Evolutionary conservation across 2,113 vertebrate species (phyloP).

Genomic region (Elaphurus davidianus): DNA sequence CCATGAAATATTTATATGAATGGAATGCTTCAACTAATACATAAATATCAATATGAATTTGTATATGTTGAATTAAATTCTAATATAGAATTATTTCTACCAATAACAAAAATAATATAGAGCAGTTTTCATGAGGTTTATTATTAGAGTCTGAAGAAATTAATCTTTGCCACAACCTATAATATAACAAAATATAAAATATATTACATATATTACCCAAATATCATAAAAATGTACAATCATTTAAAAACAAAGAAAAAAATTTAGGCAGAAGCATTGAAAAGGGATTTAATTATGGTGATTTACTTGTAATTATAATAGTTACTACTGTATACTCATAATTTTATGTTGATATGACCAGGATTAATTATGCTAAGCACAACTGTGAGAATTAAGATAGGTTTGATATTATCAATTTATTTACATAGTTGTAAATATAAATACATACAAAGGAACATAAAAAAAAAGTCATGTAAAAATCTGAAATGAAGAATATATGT

Average conservation of each 20-base stretch:
- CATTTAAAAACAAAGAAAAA: background rate
- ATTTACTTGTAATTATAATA: background rate
- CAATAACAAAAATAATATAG: background rate
- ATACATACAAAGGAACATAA: background rate
- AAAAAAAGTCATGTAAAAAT: background rate
- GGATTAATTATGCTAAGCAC: background rate
- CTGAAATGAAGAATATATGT: background rate
- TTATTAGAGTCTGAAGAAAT: background rate
- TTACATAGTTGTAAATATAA: background rate
- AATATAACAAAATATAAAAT: background rate
- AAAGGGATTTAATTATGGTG: background rate
- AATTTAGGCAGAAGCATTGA: background rate
- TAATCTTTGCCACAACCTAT: background rate
- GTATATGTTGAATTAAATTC: background rate
- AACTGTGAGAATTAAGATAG: background rate
- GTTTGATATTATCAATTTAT: background rate
- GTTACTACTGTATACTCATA: background rate
- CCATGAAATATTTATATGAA: background rate
- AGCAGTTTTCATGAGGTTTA: background rate
- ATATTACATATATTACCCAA: background rate
- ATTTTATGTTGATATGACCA: background rate
- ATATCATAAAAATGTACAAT: background rate
- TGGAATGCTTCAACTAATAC: background rate
- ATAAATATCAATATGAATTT: background rate
- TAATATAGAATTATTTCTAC: background rate